phyloP scores from a whole-genome alignment of 2,113 vertebrate species.

The Oxygymnocypris stewartii region DNA sequence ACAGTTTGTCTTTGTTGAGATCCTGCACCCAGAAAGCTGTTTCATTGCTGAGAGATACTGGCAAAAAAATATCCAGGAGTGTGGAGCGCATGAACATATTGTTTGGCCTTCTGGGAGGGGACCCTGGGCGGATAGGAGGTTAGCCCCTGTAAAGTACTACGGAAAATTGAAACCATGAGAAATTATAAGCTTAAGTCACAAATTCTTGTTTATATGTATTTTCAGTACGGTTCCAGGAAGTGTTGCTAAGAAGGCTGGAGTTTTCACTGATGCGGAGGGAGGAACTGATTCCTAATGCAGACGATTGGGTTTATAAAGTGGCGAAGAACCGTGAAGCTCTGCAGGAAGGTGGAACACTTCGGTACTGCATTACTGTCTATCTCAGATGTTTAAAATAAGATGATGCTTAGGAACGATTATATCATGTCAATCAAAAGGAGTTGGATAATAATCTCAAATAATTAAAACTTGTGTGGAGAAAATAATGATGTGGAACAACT shows the following conservation, averaged over 20 bases:
- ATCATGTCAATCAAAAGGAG: not conserved
- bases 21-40: conserved; percentile 75
- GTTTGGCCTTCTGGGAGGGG: conserved; percentile 64
- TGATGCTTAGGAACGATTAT: not conserved
- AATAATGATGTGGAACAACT: not conserved
- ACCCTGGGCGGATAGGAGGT: conserved; percentile 56
- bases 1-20: conserved; percentile 66
- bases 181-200: not conserved
- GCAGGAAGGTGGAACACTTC: conserved; percentile 76
- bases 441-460: not conserved
- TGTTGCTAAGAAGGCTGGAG: conserved; percentile 63
- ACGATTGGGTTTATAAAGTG: conserved; percentile 71
- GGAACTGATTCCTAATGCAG: conserved; percentile 51
- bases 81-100: conserved; percentile 67
- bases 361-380: conserved; percentile 57
- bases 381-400: not conserved
- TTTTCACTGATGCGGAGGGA: conserved; percentile 63
- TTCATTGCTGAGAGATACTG: conserved; percentile 67
- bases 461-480: not conserved
- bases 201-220: not conserved
- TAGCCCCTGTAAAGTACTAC: not conserved
- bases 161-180: not conserved
- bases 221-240: conserved; percentile 66
- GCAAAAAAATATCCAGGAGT: conserved; percentile 56
- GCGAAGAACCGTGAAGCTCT: conserved; percentile 71